Conservation (phyloP, 2,113 vertebrate genomes). For the Enhydra lutris region DNA sequence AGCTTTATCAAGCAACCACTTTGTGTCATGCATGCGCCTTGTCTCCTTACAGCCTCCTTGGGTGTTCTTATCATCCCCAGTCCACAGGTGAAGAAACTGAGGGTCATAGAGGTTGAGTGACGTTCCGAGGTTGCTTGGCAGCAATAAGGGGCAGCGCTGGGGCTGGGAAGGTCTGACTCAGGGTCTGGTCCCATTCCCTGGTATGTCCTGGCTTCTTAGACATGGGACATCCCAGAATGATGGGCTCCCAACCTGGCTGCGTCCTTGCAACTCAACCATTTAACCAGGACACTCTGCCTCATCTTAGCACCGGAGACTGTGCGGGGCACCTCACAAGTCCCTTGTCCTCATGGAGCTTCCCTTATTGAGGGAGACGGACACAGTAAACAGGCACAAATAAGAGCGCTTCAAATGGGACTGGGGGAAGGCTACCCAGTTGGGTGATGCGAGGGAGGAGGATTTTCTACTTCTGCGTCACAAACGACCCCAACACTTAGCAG, state of each 20-base stretch:
- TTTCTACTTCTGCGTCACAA: neutral
- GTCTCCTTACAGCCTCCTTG: neutral
- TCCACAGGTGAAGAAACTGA: neutral
- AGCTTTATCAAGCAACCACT: neutral
- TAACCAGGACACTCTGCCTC: neutral
- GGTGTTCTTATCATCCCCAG: neutral
- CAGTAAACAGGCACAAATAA: neutral
- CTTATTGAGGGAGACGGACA: neutral
- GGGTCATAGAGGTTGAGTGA: neutral
- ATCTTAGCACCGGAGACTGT: neutral
- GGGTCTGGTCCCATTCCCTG: neutral
- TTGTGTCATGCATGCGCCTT: neutral
- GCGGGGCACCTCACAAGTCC: too few relatives aligned
- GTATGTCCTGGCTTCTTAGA: neutral
- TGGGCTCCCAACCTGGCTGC: neutral
- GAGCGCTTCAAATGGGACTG: neutral
- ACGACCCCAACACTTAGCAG: neutral
- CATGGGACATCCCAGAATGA: neutral
- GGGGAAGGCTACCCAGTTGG: neutral
- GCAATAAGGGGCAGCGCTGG: neutral
- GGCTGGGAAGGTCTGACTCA: neutral
- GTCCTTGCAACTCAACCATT: neutral
- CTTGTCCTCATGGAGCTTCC: neutral
- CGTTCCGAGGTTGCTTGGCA: neutral
- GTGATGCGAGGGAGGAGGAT: neutral